Percentiles rank a stretch among this genome's conserved stretches.
Conservation (phyloP, 2,888 invertebrate genomes). For the Molorchus minor region DNA sequence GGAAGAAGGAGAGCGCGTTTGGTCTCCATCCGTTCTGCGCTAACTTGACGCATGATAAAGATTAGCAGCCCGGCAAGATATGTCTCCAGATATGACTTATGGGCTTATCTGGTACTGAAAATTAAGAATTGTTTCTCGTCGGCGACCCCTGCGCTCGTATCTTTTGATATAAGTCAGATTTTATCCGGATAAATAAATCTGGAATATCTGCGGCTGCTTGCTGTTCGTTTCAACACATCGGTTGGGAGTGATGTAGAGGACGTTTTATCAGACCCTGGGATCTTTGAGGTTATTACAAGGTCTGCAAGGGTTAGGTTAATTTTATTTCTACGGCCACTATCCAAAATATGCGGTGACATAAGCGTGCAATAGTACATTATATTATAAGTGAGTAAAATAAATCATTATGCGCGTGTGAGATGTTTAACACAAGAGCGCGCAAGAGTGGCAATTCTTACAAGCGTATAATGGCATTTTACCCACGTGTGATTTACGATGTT, state of each 20-base stretch:
- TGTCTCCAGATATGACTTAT: slow-evolving; percentile 49
- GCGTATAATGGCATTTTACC: too few relatives aligned
- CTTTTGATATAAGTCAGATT: slow-evolving; percentile 49
- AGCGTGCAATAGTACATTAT: too few relatives aligned
- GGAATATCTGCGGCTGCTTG: slow-evolving; percentile 35
- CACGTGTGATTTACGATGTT: too few relatives aligned
- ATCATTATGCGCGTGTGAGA: too few relatives aligned
- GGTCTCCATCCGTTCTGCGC: slow-evolving; percentile 41
- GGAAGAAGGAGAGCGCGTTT: slow-evolving; percentile 31
- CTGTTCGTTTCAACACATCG: slow-evolving; percentile 34
- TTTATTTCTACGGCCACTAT: too few relatives aligned
- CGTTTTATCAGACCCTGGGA: background rate
- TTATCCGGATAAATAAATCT: slow-evolving; percentile 39
- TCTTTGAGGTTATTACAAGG: background rate
- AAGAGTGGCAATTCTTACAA: too few relatives aligned
- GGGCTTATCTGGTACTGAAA: slow-evolving; percentile 44
- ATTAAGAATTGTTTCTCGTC: slow-evolving; percentile 48
- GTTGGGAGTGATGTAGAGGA: slow-evolving; percentile 22
- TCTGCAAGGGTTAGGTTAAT: too few relatives aligned
- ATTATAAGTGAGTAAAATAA: too few relatives aligned
- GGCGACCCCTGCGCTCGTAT: slow-evolving; percentile 39
- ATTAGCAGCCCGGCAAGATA: slow-evolving; percentile 44
- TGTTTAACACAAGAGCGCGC: too few relatives aligned
- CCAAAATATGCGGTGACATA: too few relatives aligned
- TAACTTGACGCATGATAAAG: slow-evolving; percentile 45